phyloP scores from a whole-genome alignment of 2,113 vertebrate species.

The Paratilapia polleni region DNA sequence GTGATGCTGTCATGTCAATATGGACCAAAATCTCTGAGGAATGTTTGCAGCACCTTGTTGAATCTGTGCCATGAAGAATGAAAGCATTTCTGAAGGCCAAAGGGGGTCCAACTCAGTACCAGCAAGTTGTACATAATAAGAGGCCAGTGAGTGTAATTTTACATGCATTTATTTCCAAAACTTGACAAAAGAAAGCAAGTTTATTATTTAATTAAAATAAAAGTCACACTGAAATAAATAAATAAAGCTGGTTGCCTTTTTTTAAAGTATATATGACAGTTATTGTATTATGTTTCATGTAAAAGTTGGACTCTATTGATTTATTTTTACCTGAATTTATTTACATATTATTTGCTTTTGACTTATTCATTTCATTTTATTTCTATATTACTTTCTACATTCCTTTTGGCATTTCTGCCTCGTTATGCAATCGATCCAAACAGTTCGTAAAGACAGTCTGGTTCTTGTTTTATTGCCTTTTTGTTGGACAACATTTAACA shows the following conservation, averaged over 20 bases:
- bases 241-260: background rate
- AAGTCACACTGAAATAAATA: background rate
- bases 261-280: background rate
- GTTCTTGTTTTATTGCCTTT: background rate
- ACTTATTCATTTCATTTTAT: background rate
- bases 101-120: background rate
- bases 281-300: background rate
- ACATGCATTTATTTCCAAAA: background rate
- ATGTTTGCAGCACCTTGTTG: background rate
- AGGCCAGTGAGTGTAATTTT: background rate
- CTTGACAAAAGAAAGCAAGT: background rate
- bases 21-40: background rate
- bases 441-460: no score
- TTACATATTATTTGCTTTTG: background rate
- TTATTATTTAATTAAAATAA: background rate
- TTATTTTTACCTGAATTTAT: background rate
- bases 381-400: background rate
- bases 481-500: background rate
- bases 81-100: background rate
- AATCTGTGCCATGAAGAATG: background rate
- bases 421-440: no score
- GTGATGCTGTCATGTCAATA: no score
- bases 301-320: background rate
- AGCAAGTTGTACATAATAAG: background rate
- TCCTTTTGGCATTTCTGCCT: no score